Base-by-base conservation (phyloP, 2,888 invertebrate genomes). In the Ethmia dodecea region DNA sequence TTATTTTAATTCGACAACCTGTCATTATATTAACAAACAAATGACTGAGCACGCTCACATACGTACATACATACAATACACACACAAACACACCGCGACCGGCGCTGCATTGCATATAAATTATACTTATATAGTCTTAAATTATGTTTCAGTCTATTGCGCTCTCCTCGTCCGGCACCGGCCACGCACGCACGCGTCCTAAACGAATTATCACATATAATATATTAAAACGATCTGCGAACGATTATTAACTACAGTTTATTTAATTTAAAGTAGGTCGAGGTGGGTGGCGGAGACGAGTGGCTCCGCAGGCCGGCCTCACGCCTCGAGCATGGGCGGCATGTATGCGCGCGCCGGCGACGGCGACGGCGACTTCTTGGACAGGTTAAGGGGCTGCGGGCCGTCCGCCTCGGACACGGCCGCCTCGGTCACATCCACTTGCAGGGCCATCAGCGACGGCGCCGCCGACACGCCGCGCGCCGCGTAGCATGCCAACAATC, bases 321-420 rank as follows among this genome's bases (percentile, higher is more conserved):
- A 90, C 88, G 90, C 89, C 66, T 90, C 90, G 60, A 90, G 63
- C 83, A 90, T 86, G 60, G 88, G 89, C 61, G 90, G 88, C 83
- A 90, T 89, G 74, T 86, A 90, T 62, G 89, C 59, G 63, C 64
- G 89, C 72, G 76, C 73, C 68, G 65, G 89, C 70, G 69, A 91
- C 87, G 78, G 91, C 62, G 69, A 91, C 87, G 78, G 91, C 62
- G 63, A 94, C 93, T 74, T 94, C 92, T 95, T 96, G 74, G 95
- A 96, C 60, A 96, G 89, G 88, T 96, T 96, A 51, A 96, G 87
- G 35, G 96, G 96, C 70, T 94, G 93, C 53, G 91, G 91, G 33
- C 92, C 90, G 63, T 93, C 93, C 60, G 93, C 93, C 52, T 94
- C 93, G 63, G 94, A 59, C n/a, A n/a, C n/a, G n/a, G n/a, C n/a